phyloP scores from a whole-genome alignment of 2,113 vertebrate genomes.

The Galeopterus variegatus region DNA sequence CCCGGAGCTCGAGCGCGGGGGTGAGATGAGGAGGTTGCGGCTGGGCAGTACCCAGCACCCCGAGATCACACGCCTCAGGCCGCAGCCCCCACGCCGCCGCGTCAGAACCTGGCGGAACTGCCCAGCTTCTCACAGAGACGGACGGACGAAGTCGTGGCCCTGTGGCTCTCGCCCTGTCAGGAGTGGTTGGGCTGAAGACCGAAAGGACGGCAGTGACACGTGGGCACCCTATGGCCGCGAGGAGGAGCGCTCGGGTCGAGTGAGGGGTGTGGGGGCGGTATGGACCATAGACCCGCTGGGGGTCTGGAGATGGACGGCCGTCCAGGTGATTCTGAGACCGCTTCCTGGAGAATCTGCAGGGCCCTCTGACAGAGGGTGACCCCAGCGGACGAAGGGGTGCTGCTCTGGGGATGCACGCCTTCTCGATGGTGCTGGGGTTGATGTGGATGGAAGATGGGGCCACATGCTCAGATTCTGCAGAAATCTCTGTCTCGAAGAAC shows the following conservation, averaged over 20 bases:
- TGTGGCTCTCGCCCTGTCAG: not conserved
- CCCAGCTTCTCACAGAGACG: not conserved
- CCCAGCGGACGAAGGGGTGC: not conserved
- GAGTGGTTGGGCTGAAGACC: too few species aligned
- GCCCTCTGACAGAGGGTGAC: not conserved
- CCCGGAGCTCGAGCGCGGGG: not conserved
- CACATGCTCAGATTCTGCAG: fast-evolving
- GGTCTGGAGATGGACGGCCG: too few species aligned
- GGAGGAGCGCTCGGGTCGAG: too few species aligned
- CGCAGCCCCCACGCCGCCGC: not conserved
- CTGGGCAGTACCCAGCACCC: not conserved
- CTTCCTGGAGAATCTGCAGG: not conserved
- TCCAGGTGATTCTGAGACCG: not conserved
- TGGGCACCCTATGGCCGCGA: too few species aligned
- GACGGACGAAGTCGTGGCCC: not conserved
- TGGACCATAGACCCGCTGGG: too few species aligned
- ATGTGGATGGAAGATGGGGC: not conserved
- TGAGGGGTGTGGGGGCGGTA: too few species aligned
- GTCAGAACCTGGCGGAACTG: not conserved
- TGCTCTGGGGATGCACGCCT: not conserved
- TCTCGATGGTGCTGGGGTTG: not conserved
- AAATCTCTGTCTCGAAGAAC: too few species aligned
- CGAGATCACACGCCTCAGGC: not conserved
- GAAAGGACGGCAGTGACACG: not conserved
- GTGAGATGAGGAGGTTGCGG: not conserved